Percentiles rank a stretch among this genome's conserved stretches.
These are phyloP conservation scores for Calypte anna DNA, from an alignment of 2,113 vertebrate species.

Conservation along the genomic window DNA sequence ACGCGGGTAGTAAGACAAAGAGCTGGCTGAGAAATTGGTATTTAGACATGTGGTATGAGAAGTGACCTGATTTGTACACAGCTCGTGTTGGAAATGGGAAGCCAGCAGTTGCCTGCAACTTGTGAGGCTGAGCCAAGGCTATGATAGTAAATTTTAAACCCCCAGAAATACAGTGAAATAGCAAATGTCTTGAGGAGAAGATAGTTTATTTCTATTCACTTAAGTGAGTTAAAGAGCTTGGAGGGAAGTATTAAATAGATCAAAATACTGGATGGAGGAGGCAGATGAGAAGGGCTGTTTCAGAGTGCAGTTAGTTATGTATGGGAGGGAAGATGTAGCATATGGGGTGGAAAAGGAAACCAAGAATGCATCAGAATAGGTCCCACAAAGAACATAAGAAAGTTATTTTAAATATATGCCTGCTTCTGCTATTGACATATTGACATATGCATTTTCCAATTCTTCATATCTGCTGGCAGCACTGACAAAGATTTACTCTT, in stretches of 20 bases:
- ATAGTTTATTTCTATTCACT: background rate
- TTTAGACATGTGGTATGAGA: background rate
- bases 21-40: background rate
- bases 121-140: background rate
- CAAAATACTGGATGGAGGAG: background rate
- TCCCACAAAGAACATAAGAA: background rate
- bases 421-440: background rate
- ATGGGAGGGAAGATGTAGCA: background rate
- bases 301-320: background rate
- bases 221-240: background rate
- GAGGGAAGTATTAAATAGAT: background rate
- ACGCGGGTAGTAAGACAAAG: background rate
- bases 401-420: slow-evolving; percentile 31
- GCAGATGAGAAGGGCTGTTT: background rate
- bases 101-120: background rate
- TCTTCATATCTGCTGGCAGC: background rate
- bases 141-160: background rate
- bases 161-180: background rate
- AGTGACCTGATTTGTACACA: background rate
- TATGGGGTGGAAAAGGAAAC: slow-evolving; percentile 10
- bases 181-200: background rate
- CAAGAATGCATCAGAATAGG: slow-evolving; percentile 8
- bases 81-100: background rate
- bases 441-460: slow-evolving; percentile 16
- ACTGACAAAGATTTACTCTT: background rate